These are phyloP conservation scores for Clupea harengus DNA, from an alignment of 2,113 vertebrate genomes.

Conservation along the genomic window DNA sequence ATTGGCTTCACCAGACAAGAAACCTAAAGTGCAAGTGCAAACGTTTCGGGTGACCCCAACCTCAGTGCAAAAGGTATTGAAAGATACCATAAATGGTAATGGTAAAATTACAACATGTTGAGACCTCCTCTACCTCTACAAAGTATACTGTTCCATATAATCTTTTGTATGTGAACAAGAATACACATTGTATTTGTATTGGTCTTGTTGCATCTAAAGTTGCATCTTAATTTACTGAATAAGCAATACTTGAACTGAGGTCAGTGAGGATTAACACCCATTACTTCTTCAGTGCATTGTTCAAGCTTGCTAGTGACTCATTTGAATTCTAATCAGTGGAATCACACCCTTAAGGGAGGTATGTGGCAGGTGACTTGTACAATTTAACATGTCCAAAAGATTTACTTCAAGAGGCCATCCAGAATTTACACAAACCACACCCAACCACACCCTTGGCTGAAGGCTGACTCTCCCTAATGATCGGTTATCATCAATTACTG, in stretches of 20 bases:
- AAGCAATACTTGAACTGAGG: not conserved
- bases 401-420: not conserved
- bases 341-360: not conserved
- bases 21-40: too few relatives aligned
- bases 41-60: too few relatives aligned
- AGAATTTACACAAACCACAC: not conserved
- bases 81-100: too few relatives aligned
- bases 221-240: not conserved
- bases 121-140: not conserved
- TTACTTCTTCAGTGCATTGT: not conserved
- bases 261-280: not conserved
- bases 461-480: not conserved
- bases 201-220: not conserved
- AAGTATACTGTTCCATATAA: not conserved
- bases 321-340: not conserved
- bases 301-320: not conserved
- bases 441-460: not conserved
- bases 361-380: not conserved
- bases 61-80: too few relatives aligned
- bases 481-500: not conserved
- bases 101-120: too few relatives aligned
- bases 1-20: too few relatives aligned
- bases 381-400: conserved; percentile 9
- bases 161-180: not conserved
- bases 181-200: not conserved